A percentile compares a stretch with the other conserved stretches of the same genome.
Evolutionary conservation across 2,888 invertebrate species (phyloP).

Genomic region (Drosophila dives): DNA sequence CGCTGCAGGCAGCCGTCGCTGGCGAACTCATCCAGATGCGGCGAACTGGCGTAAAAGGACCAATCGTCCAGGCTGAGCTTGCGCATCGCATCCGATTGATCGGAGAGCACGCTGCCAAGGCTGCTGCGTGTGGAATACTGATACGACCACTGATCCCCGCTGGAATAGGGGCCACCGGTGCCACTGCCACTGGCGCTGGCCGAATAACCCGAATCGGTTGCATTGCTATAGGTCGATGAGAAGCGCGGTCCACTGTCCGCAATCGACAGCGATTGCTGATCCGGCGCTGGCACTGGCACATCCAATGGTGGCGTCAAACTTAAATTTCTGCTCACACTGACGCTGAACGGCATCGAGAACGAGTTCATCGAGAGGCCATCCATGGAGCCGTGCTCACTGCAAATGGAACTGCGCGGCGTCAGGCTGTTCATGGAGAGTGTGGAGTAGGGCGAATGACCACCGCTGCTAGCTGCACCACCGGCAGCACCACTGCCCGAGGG

Average conservation of each 20-base stretch:
- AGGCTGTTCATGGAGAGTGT: constrained; percentile 77
- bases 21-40: constrained; percentile 82
- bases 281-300: constrained; percentile 68
- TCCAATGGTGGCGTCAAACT: constrained; percentile 83
- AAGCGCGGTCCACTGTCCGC: constrained; percentile 74
- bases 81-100: constrained; percentile 80
- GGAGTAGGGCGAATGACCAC: constrained; percentile 77
- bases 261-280: constrained; percentile 71
- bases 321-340: constrained; percentile 77
- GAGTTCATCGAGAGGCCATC: constrained; percentile 84
- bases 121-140: constrained; percentile 85
- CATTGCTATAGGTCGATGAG: constrained; percentile 82
- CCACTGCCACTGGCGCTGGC: constrained; percentile 74
- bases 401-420: constrained; percentile 83
- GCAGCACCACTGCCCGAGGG: constrained; percentile 81
- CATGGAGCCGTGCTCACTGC: constrained; percentile 83
- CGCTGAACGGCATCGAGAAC: constrained; percentile 82
- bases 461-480: constrained; percentile 12
- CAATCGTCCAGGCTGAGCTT: constrained; percentile 83
- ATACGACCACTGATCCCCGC: constrained; percentile 84
- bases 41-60: constrained; percentile 77
- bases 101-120: constrained; percentile 84
- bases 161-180: constrained; percentile 66
- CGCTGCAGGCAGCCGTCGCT: constrained; percentile 87
- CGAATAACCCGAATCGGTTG: constrained; percentile 84